phyloP scores from a whole-genome alignment of 2,113 vertebrate species.

The Pardalotus punctatus region DNA sequence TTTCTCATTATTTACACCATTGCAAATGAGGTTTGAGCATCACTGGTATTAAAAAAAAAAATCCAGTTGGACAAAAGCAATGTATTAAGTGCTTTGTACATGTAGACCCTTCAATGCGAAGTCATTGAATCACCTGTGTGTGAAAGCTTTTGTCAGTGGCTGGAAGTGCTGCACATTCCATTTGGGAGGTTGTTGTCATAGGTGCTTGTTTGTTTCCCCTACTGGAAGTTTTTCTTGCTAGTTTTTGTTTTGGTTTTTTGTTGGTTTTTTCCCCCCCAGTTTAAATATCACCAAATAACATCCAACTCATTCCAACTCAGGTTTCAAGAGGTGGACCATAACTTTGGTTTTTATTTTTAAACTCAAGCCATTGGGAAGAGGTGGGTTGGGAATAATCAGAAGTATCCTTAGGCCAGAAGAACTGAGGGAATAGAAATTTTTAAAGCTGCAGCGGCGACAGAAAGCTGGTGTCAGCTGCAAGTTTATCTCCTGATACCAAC shows the following conservation, averaged over 20 bases:
- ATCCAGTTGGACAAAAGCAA: not conserved
- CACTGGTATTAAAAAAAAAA: not conserved
- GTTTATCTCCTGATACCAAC: not conserved
- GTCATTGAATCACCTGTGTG: not conserved
- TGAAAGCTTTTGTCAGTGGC: not conserved
- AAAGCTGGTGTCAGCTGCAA: not conserved
- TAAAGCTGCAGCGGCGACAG: not conserved
- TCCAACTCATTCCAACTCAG: not conserved
- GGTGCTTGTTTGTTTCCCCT: not conserved
- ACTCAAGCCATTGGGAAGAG: not conserved
- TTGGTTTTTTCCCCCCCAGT: too few relatives aligned
- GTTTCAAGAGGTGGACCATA: not conserved
- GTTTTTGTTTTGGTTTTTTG: not conserved
- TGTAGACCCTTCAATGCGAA: not conserved
- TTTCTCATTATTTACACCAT: not conserved
- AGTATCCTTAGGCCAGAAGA: not conserved
- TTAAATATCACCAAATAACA: not conserved
- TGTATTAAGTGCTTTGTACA: not conserved
- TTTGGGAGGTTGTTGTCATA: not conserved
- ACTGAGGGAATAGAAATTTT: not conserved
- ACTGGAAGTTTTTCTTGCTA: not conserved
- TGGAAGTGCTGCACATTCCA: not conserved
- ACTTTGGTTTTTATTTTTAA: not conserved
- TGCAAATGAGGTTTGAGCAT: not conserved
- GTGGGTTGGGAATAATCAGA: not conserved